Percentiles rank a stretch among this genome's conserved stretches.
phyloP scores from a whole-genome alignment of 2,888 invertebrate species.

The Scaptomyza polygonia region DNA sequence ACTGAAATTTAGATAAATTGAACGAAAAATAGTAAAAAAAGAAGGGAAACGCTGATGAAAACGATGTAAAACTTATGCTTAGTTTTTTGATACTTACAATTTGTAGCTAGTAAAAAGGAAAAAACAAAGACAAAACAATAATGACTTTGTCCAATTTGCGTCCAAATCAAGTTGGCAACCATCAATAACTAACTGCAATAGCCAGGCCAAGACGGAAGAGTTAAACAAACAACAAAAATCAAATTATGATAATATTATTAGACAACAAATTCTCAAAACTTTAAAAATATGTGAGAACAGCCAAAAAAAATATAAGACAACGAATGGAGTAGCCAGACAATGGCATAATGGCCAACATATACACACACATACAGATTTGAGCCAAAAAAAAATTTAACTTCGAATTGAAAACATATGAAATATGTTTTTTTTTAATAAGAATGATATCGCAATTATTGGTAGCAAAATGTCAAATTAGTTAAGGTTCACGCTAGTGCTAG shows the following conservation, averaged over 20 bases:
- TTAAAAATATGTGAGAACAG: conserved; percentile 30
- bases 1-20: conserved; percentile 22
- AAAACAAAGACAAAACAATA: background rate
- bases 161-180: conserved; percentile 61
- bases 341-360: conserved; percentile 15
- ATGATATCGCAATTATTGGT: conserved; percentile 43
- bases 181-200: conserved; percentile 30
- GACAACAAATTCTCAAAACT: conserved; percentile 7
- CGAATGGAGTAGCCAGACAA: conserved; percentile 47
- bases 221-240: conserved; percentile 27
- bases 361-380: conserved; percentile 22
- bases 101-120: conserved; percentile 65
- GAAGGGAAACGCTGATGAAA: conserved; percentile 5
- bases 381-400: conserved; percentile 33
- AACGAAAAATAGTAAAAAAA: conserved; percentile 32
- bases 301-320: conserved; percentile 54
- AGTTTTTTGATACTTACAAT: conserved; percentile 70
- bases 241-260: background rate
- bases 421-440: conserved; percentile 41
- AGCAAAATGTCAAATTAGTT: conserved; percentile 50
- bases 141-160: conserved; percentile 44
- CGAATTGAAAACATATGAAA: conserved; percentile 40
- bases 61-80: conserved; percentile 50
- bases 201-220: conserved; percentile 38
- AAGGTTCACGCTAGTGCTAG: conserved; percentile 22